Evolutionary conservation across 2,888 invertebrate genomes (phyloP), one percentile per base, ranked within the genome.

Genomic region (Mellilla xanthometata): DNA sequence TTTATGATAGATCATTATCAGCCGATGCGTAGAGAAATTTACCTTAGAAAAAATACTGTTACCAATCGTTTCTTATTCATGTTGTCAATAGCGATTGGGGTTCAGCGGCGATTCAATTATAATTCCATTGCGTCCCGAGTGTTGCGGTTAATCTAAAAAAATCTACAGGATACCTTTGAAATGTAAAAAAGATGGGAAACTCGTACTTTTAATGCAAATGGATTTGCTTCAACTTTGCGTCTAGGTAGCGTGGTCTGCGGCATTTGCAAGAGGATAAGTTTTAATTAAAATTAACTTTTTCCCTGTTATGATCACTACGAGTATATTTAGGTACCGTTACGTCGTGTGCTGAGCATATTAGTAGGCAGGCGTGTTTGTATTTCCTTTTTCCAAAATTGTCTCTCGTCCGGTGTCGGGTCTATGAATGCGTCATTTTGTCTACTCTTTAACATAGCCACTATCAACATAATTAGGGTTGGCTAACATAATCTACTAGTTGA

Each of bases 351-450:
- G 4, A 29, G 28, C 31, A 27, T 39, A 34, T 36, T 34, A 36
- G 31, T 49, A 36, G 39, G 31, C 27, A 40, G 10, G 23, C 29
- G 6, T 40, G 31, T 29, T 56, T 30, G 40, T 58, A 51, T 55
- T 68, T 71, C 68, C 70, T 62, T 62, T 55, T 62, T 61, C 72
- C 68, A 68, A 75, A 76, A 73, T 62, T 50, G 70, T 59, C 49
- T 43, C 68, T 60, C 60, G 49, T 72, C 73, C 73, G 70, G 65
- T 61, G 47, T 62, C 61, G 60, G 58, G 56, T 34, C 32, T 32
- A 19, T 38, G 36, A 43, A 50, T 69, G 56, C 61, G 63, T 68
- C 70, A 73, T 53, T 52, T 32, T 12, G n/a, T 41, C 36, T 35
- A 27, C 35, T 49, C 23, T n/a, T n/a, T n/a, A n/a, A n/a, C n/a